A percentile compares a stretch with the other conserved stretches of the same genome.
Conservation (phyloP, 2,888 invertebrate genomes). For the Acronicta aceris region DNA sequence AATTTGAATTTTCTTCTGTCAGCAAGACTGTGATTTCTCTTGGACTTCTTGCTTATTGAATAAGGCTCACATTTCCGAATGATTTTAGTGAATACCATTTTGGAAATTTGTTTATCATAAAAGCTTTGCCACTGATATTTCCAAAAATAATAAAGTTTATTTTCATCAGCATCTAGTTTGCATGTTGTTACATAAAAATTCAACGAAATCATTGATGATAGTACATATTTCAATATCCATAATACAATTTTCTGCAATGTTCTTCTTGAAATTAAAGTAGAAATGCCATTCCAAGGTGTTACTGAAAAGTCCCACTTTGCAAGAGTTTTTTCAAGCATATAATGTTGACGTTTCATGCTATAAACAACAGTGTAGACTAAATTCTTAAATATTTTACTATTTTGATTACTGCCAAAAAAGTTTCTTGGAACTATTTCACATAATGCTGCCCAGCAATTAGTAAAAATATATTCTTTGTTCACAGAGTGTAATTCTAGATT, state of each 20-base stretch:
- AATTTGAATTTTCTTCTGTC: slow-evolving; percentile 66
- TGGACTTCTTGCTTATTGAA: slow-evolving; percentile 69
- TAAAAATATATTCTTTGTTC: slow-evolving; percentile 69
- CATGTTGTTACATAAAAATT: slow-evolving; percentile 84
- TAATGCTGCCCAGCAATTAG: slow-evolving; percentile 67
- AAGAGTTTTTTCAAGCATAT: slow-evolving; percentile 63
- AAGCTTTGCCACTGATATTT: slow-evolving; percentile 84
- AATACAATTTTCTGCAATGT: slow-evolving; percentile 64
- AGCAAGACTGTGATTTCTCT: slow-evolving; percentile 60
- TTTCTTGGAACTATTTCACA: slow-evolving; percentile 72
- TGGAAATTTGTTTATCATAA: slow-evolving; percentile 76
- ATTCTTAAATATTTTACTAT: slow-evolving; percentile 74
- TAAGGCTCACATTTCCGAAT: slow-evolving; percentile 70
- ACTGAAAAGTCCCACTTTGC: slow-evolving; percentile 73
- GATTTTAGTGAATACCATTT: slow-evolving; percentile 71
- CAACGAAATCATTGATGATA: slow-evolving; percentile 78
- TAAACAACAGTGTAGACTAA: slow-evolving; percentile 68
- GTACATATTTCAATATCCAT: slow-evolving; percentile 75
- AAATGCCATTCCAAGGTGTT: slow-evolving; percentile 66
- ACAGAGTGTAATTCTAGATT: slow-evolving; percentile 60
- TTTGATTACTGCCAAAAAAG: slow-evolving; percentile 73
- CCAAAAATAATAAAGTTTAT: slow-evolving; percentile 81
- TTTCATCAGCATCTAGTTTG: slow-evolving; percentile 80
- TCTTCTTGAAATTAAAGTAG: slow-evolving; percentile 38
- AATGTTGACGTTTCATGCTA: slow-evolving; percentile 81